These are phyloP conservation scores for Discoglossus pictus DNA, from an alignment of 2,797 vertebrate species.

Conservation along the genomic window DNA sequence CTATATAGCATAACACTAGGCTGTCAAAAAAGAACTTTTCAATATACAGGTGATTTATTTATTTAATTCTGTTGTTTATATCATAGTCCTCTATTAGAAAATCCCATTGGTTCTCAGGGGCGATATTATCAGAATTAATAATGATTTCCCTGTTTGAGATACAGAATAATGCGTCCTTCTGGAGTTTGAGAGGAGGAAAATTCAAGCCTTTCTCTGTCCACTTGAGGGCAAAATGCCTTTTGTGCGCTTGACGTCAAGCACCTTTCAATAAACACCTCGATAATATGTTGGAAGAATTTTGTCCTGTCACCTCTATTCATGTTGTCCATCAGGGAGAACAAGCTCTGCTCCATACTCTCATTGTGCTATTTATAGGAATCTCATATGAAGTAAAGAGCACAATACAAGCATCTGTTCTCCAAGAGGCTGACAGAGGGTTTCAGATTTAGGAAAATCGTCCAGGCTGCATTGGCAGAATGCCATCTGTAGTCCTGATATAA, in stretches of 20 bases:
- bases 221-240: conserved; percentile 4
- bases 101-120: too few relatives aligned
- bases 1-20: too few relatives aligned
- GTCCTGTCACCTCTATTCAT: conserved; percentile 21
- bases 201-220: conserved; percentile 3
- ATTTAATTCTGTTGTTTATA: too few relatives aligned
- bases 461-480: conserved; percentile 11
- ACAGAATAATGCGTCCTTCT: too few relatives aligned
- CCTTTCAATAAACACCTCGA: conserved; percentile 39
- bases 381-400: conserved; percentile 15
- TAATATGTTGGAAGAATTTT: conserved; percentile 38
- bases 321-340: conserved; percentile 17
- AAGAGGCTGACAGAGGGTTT: conserved; percentile 3
- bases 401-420: conserved; percentile 25
- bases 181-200: not conserved
- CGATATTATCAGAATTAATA: too few relatives aligned
- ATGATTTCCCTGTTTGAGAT: too few relatives aligned
- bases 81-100: too few relatives aligned
- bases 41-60: too few relatives aligned
- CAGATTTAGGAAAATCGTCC: conserved; percentile 19
- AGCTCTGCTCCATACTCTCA: conserved; percentile 30
- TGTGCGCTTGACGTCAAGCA: conserved; percentile 34
- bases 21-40: too few relatives aligned
- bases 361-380: conserved; percentile 37
- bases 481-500: conserved; percentile 28